phyloP scores from a whole-genome alignment of 2,888 invertebrate species.

The Magallana nippona region DNA sequence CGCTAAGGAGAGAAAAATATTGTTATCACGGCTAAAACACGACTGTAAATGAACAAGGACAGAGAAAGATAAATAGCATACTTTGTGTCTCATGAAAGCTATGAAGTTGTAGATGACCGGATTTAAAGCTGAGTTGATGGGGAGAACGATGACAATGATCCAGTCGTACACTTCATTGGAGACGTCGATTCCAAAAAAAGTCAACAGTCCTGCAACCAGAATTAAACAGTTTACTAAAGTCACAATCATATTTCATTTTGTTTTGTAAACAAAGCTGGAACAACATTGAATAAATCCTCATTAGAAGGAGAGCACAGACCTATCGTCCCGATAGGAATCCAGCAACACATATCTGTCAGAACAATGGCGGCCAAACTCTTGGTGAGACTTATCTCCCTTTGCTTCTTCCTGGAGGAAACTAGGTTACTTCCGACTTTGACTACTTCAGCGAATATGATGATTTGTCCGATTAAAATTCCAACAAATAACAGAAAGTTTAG shows the following conservation, averaged over 20 bases:
- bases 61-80: neutral
- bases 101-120: neutral
- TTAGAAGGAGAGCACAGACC: neutral
- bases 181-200: neutral
- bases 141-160: neutral
- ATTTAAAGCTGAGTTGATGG: neutral
- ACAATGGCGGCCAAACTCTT: neutral
- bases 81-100: neutral
- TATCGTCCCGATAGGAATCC: conserved; percentile 16
- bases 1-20: too few relatives aligned
- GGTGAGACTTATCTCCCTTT: neutral
- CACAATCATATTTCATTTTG: too few relatives aligned
- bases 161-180: neutral
- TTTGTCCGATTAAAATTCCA: conserved; percentile 14
- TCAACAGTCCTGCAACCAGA: neutral
- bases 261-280: too few relatives aligned
- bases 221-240: neutral
- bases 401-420: neutral
- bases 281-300: too few relatives aligned
- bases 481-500: neutral
- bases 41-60: too few relatives aligned
- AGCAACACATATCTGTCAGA: neutral
- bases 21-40: too few relatives aligned
- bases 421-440: neutral
- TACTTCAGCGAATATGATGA: neutral